Conservation (phyloP, 2,888 invertebrate species). For the Tryphoninae sp. region DNA sequence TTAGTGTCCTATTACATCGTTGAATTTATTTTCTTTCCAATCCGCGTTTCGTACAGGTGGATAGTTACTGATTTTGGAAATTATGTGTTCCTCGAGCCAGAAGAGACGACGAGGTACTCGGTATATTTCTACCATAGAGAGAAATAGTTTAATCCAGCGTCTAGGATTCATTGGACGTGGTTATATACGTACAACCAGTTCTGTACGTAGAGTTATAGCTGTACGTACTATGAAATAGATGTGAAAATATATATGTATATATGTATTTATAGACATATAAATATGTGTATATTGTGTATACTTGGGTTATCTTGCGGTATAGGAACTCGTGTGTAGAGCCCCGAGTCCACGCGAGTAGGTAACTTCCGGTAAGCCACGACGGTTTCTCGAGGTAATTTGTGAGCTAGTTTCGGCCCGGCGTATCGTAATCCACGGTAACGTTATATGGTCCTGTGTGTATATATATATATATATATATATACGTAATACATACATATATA, state of each 20-base stretch:
- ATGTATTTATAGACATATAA: slow-evolving; percentile 8
- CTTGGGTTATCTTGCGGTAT: slow-evolving; percentile 55
- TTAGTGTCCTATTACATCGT: not conserved
- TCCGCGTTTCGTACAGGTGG: not conserved
- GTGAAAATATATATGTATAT: not conserved
- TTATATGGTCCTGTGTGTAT: slow-evolving; percentile 71
- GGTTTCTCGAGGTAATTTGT: slow-evolving; percentile 80
- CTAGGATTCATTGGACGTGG: slow-evolving; percentile 7
- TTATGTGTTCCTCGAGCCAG: not conserved
- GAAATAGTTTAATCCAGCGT: slow-evolving; percentile 57
- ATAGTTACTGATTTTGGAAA: not conserved
- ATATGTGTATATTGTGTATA: slow-evolving; percentile 12
- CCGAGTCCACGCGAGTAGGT: slow-evolving; percentile 52
- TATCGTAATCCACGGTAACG: slow-evolving; percentile 79
- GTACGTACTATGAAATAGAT: slow-evolving; percentile 26
- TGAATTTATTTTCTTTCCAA: not conserved
- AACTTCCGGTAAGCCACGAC: slow-evolving; percentile 77
- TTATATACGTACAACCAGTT: not conserved
- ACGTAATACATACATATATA: too few relatives aligned
- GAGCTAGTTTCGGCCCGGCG: slow-evolving; percentile 76
- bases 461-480: slow-evolving; percentile 31
- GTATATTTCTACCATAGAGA: slow-evolving; percentile 25
- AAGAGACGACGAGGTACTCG: not conserved
- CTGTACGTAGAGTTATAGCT: slow-evolving; percentile 34
- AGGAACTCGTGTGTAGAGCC: slow-evolving; percentile 51